A percentile compares a stretch with the other conserved stretches of the same genome.
Conservation (phyloP, 2,113 vertebrate genomes). For the Rhinoptilus africanus region DNA sequence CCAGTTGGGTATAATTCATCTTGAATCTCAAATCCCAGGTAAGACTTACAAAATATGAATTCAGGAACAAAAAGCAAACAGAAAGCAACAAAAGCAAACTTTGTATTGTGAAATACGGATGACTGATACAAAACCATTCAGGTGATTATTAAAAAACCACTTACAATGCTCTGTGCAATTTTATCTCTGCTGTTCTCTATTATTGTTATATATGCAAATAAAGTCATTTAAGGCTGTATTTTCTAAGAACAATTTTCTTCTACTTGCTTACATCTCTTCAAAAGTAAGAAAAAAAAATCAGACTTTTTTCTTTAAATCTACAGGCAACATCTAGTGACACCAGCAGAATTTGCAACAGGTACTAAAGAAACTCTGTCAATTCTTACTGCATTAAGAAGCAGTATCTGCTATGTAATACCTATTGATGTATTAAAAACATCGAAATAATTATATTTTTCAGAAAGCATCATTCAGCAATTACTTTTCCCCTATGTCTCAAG, state of each 20-base stretch:
- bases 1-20: neutral
- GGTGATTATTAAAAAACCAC: fast-evolving
- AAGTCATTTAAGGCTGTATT: neutral
- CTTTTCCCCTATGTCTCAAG: neutral
- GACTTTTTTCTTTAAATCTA: neutral
- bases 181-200: neutral
- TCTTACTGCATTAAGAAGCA: neutral
- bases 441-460: neutral
- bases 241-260: neutral
- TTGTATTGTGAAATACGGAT: neutral
- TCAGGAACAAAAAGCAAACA: neutral
- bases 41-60: neutral
- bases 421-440: neutral
- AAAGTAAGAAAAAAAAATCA: neutral
- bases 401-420: neutral
- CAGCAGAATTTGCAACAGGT: neutral
- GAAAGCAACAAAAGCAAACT: neutral
- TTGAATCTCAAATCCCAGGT: neutral
- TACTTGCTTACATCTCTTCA: neutral
- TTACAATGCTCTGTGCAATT: neutral
- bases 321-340: neutral
- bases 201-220: neutral
- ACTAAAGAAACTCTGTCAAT: neutral
- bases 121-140: neutral
- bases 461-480: neutral